Conservation (phyloP, 2,797 vertebrate species). For the Cyprinodon diabolis region DNA sequence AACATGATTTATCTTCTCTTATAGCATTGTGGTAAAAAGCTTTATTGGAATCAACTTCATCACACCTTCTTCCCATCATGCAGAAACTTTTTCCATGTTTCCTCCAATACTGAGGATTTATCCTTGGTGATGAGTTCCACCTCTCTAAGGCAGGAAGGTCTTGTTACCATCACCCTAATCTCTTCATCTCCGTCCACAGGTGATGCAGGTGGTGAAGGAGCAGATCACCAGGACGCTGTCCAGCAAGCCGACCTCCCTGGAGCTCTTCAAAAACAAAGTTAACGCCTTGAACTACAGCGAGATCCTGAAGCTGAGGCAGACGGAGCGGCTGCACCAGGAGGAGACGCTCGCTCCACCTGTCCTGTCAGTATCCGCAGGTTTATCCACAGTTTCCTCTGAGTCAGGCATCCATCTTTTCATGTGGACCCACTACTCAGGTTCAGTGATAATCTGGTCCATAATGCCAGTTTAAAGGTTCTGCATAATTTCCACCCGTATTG, state of each 20-base stretch:
- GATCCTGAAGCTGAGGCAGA: constrained; percentile 94
- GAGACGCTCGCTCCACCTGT: constrained; percentile 92
- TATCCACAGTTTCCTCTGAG: background rate
- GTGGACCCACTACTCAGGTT: too few relatives aligned
- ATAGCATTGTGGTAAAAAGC: too few relatives aligned
- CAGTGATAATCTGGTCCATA: background rate
- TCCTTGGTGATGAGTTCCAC: background rate
- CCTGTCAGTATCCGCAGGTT: constrained; percentile 70
- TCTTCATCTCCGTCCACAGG: constrained; percentile 68
- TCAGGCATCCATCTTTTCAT: background rate
- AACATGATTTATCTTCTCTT: too few relatives aligned
- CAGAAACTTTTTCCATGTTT: too few relatives aligned
- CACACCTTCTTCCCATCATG: too few relatives aligned
- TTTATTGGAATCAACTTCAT: too few relatives aligned
- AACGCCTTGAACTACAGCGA: constrained; percentile 92
- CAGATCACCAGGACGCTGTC: constrained; percentile 93
- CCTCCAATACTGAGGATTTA: too few relatives aligned
- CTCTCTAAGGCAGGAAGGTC: background rate
- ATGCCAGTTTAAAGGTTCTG: background rate
- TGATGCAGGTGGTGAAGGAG: constrained; percentile 97
- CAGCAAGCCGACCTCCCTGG: constrained; percentile 91
- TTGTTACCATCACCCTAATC: background rate
- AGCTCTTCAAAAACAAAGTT: constrained; percentile 95
- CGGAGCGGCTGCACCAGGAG: constrained; percentile 93
- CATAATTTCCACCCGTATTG: constrained; percentile 30